Evolutionary conservation across 2,797 vertebrate genomes (phyloP).

Genomic region (Hyperoplus immaculatus): DNA sequence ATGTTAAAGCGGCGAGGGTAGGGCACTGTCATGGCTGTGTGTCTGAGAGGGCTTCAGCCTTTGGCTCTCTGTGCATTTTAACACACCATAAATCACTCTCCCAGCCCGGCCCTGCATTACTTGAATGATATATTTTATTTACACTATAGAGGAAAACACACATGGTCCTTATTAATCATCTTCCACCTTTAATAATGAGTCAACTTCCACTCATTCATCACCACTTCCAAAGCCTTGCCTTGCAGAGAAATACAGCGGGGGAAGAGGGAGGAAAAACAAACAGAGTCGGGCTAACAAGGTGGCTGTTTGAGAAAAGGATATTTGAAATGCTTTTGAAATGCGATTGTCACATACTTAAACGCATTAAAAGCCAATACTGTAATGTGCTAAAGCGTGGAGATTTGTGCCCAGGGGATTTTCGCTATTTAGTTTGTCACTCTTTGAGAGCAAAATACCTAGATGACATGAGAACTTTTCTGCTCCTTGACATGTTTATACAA

Average conservation of each 20-base stretch:
- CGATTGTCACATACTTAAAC: slow-evolving; percentile 78
- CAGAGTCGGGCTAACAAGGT: slow-evolving; percentile 80
- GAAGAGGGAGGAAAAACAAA: slow-evolving; percentile 81
- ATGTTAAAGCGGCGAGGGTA: slow-evolving; percentile 77
- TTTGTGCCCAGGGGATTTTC: slow-evolving; percentile 78
- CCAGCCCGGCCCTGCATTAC: slow-evolving; percentile 84
- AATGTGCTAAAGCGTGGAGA: slow-evolving; percentile 67
- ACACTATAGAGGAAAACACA: slow-evolving; percentile 91
- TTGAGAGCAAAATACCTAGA: slow-evolving; percentile 78
- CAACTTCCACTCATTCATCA: slow-evolving; percentile 91
- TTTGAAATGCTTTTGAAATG: slow-evolving; percentile 71
- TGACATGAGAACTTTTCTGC: slow-evolving; percentile 82
- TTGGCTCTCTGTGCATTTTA: slow-evolving; percentile 90
- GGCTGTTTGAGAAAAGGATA: slow-evolving; percentile 69
- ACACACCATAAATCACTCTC: slow-evolving; percentile 89
- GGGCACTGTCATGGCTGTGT: slow-evolving; percentile 84
- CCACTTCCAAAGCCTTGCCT: slow-evolving; percentile 84
- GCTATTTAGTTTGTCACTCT: slow-evolving; percentile 84
- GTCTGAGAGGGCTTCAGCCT: slow-evolving; percentile 87
- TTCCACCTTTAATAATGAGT: slow-evolving; percentile 92
- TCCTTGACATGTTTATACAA: slow-evolving; percentile 83
- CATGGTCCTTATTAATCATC: slow-evolving; percentile 92
- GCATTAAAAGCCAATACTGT: slow-evolving; percentile 73
- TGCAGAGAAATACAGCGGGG: slow-evolving; percentile 75
- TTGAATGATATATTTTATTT: slow-evolving; percentile 96